phyloP scores from a whole-genome alignment of 2,797 vertebrate genomes.

The Enteromius fasciolatus region DNA sequence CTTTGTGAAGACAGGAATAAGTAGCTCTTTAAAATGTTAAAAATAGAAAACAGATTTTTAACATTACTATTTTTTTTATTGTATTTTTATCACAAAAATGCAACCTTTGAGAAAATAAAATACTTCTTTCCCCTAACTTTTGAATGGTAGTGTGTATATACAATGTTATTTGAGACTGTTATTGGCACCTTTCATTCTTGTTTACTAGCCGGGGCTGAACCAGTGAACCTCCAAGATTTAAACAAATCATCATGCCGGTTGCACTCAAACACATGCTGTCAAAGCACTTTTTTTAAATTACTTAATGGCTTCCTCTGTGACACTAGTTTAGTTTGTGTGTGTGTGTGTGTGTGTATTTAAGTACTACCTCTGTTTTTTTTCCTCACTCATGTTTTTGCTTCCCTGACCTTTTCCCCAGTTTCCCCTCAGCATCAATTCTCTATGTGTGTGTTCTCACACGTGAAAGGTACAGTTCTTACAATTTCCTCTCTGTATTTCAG shows the following conservation, averaged over 20 bases:
- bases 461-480: not conserved
- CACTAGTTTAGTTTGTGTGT: constrained; percentile 23
- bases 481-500: constrained; percentile 64
- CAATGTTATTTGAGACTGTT: not conserved
- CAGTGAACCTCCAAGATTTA: not conserved
- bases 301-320: constrained; percentile 31
- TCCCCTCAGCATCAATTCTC: constrained; percentile 10
- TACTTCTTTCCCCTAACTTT: not conserved
- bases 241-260: not conserved
- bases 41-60: not conserved
- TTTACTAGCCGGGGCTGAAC: not conserved
- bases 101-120: not conserved
- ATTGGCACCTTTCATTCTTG: not conserved
- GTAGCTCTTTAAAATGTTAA: not conserved
- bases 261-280: constrained; percentile 24
- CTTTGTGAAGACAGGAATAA: not conserved
- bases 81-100: no score
- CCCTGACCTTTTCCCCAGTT: constrained; percentile 50
- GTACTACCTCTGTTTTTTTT: constrained; percentile 39
- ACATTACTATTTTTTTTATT: not conserved
- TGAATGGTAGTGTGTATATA: not conserved
- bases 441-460: not conserved
- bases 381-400: constrained; percentile 8
- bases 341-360: constrained; percentile 12
- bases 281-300: constrained; percentile 28